Evolutionary conservation across 2,113 vertebrate species (phyloP).

Genomic region (Sphaerodactylus townsendi): DNA sequence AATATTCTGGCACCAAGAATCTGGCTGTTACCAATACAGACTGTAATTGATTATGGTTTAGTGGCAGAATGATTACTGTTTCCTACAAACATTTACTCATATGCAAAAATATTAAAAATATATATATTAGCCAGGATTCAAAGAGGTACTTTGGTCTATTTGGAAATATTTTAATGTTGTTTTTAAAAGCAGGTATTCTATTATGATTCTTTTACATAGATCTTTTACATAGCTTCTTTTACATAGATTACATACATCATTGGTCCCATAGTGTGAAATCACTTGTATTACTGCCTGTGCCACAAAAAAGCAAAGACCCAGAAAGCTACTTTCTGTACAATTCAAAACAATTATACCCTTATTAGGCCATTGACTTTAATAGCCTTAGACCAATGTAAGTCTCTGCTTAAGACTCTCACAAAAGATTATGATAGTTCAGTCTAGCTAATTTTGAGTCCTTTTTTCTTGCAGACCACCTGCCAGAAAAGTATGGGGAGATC

Average conservation of each 20-base stretch:
- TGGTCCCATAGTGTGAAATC: background rate
- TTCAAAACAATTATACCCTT: too few species aligned
- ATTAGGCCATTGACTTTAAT: too few species aligned
- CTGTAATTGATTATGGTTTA: conserved; percentile 3
- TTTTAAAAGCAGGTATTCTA: background rate
- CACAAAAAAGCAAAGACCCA: background rate
- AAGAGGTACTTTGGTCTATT: background rate
- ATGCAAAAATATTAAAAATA: background rate
- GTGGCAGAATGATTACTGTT: background rate
- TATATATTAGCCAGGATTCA: background rate
- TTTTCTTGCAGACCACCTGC: background rate
- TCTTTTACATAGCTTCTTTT: too few species aligned
- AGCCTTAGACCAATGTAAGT: too few species aligned
- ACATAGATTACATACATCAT: too few species aligned
- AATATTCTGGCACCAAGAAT: background rate
- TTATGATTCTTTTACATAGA: background rate
- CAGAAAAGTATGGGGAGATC: background rate
- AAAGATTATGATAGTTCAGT: background rate
- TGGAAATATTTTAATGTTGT: background rate
- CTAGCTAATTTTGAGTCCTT: background rate
- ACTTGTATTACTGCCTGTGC: background rate
- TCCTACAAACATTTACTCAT: background rate
- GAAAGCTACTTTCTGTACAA: background rate
- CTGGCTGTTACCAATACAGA: background rate
- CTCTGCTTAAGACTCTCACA: too few species aligned